These are phyloP conservation scores for Oryctolagus cuniculus DNA, from an alignment of 2,113 vertebrate genomes.

Conservation along the genomic window mOryCun1.1 NC_091444.1:27839001-27839500, in stretches of 20 bases:
- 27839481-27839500: neutral
- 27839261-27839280: neutral
- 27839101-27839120: neutral
- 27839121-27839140: neutral
- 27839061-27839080: neutral
- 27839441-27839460: neutral
- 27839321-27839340: constrained; percentile 13
- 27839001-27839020: neutral
- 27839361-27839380: constrained; percentile 18
- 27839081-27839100: accelerated
- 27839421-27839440: neutral
- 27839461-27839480: constrained; percentile 32
- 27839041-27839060: neutral
- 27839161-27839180: neutral
- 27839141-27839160: neutral
- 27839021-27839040: neutral
- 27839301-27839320: neutral
- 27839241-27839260: neutral
- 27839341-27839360: constrained; percentile 22
- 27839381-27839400: neutral
- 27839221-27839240: neutral
- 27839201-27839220: neutral
- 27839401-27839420: constrained; percentile 37
- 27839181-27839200: neutral
- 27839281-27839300: neutral